Evolutionary conservation across 2,888 invertebrate genomes (phyloP).

Genomic region (Gisinianus flammeolus): DNA sequence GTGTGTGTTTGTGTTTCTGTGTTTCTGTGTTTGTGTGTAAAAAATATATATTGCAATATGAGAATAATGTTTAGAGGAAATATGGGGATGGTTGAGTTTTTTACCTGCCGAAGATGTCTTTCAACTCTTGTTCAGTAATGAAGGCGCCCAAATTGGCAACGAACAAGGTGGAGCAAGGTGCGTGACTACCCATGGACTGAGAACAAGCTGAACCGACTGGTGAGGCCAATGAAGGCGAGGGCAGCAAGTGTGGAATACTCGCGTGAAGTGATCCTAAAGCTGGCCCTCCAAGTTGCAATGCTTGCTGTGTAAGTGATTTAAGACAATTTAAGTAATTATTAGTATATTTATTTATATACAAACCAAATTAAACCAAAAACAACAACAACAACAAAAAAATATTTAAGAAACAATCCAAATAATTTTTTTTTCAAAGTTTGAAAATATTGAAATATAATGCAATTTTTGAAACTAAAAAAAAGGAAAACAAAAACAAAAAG

Average conservation of each 20-base stretch:
- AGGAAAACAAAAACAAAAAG: neutral
- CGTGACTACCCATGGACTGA: conserved; percentile 69
- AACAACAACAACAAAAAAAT: neutral
- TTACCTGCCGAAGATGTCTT: conserved; percentile 97
- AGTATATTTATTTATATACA: conserved; percentile 38
- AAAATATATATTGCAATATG: no score
- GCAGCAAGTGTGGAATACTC: conserved; percentile 83
- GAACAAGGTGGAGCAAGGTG: conserved; percentile 96
- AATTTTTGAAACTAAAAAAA: neutral
- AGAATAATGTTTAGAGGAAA: neutral
- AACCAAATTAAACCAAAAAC: neutral
- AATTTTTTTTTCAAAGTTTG: neutral
- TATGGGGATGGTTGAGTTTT: neutral
- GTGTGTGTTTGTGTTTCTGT: neutral
- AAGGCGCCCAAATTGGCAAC: conserved; percentile 98
- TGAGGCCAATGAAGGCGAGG: conserved; percentile 88
- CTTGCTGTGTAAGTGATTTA: conserved; percentile 63
- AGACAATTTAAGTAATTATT: conserved; percentile 43
- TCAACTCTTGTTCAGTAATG: conserved; percentile 97
- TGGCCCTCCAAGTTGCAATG: conserved; percentile 63
- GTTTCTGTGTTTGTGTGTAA: neutral
- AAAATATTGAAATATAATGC: neutral
- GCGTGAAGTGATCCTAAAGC: conserved; percentile 68
- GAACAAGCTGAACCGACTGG: conserved; percentile 81
- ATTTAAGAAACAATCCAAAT: no score